Base-by-base conservation (phyloP, 2,113 vertebrate species). In the Stigmatopora nigra region DNA sequence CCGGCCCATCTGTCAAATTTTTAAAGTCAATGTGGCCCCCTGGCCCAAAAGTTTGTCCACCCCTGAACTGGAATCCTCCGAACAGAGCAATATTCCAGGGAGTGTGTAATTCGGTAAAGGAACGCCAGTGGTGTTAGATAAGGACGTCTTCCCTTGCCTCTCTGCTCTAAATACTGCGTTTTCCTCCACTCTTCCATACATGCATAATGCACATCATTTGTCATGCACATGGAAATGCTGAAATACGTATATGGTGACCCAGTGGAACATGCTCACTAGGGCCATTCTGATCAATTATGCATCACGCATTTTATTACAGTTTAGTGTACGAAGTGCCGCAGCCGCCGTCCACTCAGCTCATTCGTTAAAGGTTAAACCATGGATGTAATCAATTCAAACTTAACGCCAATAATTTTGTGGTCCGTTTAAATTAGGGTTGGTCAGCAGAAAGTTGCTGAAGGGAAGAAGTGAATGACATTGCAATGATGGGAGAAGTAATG, bases 221-320 rank as follows among this genome's bases (percentile, higher is more conserved):
- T 72, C 74, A 71, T 69, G 69, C 79, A 77, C 62, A 57, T 72
- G 73, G 68, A 82, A 70, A 76, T 53, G 73, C 35, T 65, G 58
- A 66, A 71, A 31, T 31, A 31, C 25, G 22, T 56, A 75, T 70
- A 70, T 67, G 46, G 61, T 20, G 13, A 44, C 3, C 44, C 13
- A 36, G 61, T n/a, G 52, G 56, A 48, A 49, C 53, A 68, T 12
- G 64, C 75, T 81, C 64, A 73, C 67, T 64, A 13, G 58, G 63
- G 55, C 62, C 60, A 69, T 72, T 49, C 19, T 46, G n/a, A 70
- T 84, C 20, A 81, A 78, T 84, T 75, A 82, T 79, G 83, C 44
- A 84, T 68, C 4, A 5, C 6, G 48, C 75, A 12, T 73, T 80
- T 77, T 77, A 19, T 81, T 71, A 71, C 8, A 22, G 61, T 77